Evolutionary conservation across 2,888 invertebrate genomes (phyloP).

Genomic region (Tuta absoluta): DNA sequence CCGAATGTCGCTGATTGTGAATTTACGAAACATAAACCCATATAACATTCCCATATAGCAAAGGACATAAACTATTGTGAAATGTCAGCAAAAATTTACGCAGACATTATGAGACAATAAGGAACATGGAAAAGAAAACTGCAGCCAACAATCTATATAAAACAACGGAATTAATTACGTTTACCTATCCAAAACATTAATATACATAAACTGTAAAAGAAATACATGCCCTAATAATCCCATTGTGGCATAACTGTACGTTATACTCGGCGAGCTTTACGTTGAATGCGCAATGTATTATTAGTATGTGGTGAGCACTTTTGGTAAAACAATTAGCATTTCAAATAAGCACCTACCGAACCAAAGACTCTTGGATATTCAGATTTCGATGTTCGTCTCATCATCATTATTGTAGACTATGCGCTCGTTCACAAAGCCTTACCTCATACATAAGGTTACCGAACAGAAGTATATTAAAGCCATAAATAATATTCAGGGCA

Average conservation of each 20-base stretch:
- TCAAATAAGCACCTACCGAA: neutral
- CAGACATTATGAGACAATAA: conserved; percentile 25
- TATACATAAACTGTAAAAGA: conserved; percentile 2
- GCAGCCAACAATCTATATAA: conserved; percentile 42
- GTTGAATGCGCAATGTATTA: neutral
- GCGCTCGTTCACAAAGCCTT: too few species aligned
- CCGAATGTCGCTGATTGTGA: conserved; percentile 22
- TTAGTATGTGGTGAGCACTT: neutral
- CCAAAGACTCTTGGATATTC: neutral
- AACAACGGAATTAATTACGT: conserved; percentile 37
- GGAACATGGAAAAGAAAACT: conserved; percentile 38
- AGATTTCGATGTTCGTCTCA: too few species aligned
- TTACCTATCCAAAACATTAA: neutral
- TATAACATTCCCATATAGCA: conserved; percentile 40
- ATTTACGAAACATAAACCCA: conserved; percentile 52
- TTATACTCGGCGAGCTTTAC: neutral
- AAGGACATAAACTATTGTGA: conserved; percentile 33
- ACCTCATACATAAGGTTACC: too few species aligned
- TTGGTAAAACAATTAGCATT: conserved; percentile 2
- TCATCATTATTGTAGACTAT: too few species aligned
- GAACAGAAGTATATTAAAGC: too few species aligned
- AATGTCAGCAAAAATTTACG: conserved; percentile 37
- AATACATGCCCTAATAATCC: conserved; percentile 11
- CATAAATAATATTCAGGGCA: too few species aligned
- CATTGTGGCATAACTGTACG: conserved; percentile 5